Evolutionary conservation across 2,113 vertebrate species (phyloP), one percentile per base, ranked within the genome.

Genomic region (Alouatta palliata): DNA sequence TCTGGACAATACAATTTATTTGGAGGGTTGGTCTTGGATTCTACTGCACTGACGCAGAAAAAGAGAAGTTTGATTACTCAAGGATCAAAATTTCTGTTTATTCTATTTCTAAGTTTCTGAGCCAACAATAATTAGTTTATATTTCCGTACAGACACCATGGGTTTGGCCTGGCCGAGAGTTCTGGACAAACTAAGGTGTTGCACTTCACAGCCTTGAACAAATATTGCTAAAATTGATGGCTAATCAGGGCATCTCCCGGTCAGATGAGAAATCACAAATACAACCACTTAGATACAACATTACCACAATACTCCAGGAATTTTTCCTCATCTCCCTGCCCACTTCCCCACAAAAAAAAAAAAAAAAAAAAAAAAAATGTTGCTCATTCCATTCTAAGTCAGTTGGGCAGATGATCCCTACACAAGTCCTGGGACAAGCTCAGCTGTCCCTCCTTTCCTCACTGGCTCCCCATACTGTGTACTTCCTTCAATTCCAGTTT

Each of bases 241-340:
- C 4, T 27, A n/a, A 43, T 56, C 8, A 8, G 19, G n/a, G 8
- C 8, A 71, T 25, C 8, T 30, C 30, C 32, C 9, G 4, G 47
- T 84, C 88, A 97, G 75, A 30, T 27, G 35, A 80, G 76, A 52
- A 84, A 90, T 52, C 70, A 81, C 16, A 81, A 58, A 61, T 47
- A 40, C 9, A 20, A 52, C 2, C 52, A 35, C 30, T 23, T 56
- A 43, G 37, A 27, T 56, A 37, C 25, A 37, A 82, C 25, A 8
- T 75, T 61, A 47, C 71, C 20, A 32, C 61, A 66, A 56, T 25
- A 27, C 40, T 37, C 8, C 27, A 52, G 54, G 35, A 94, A 89
- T 61, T 61, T 37, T 61, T 91, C 83, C 87, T 70, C 27, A n/a
- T 70, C 25, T 14, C 37, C 17, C 6, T 64, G 27, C 61, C 27